Base-by-base conservation (phyloP, 2,113 vertebrate species). In the Trichomycterus rosablanca region DNA sequence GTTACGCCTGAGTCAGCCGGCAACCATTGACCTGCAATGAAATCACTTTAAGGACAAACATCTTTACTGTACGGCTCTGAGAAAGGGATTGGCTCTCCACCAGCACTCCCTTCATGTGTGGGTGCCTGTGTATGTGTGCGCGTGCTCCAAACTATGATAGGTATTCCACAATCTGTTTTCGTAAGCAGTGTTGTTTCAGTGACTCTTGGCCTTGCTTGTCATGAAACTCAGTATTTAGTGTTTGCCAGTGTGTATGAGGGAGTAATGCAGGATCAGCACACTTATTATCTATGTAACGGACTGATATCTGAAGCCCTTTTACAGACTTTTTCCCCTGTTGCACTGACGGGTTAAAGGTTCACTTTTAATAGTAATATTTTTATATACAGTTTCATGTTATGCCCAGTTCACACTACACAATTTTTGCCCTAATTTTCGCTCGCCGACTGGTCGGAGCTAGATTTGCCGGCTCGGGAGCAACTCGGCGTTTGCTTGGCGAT, bases 1-100 rank as follows among this genome's bases (percentile, higher is more conserved):
- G 30, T 70, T 39, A 16, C 3, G 7, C 11, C 37, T 65, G 16
- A 67, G 40, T 44, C 53, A 34, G 50, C 34, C 34, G 53, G 6
- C 6, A 7, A 16, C 26, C 18, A 43, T 24, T 55, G 28, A 39
- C 14, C 39, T 39, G 23, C 18, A 7, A 54, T 55, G 51, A 46
- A 6, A 18, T 54, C 45, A 19, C 16, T 54, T 20, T 15, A 28
- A 45, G 43, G 24, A 67, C 39, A 62, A 63, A n/a, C 2, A 12
- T 22, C 2, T 22, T 40, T 20, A 15, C 3, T 46, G 2, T 14
- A 24, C 32, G 45, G 7, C 48, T 23, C 24, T 30, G 45, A 44
- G n/a, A 11, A 7, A 4, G 22, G 32, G 32, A 16, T 55, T 3
- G 30, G 28, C 48, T 24, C 15, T 39, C 12, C 16, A 0, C 12